Conservation (phyloP, 2,113 vertebrate species). For the Phrynosoma platyrhinos region DNA sequence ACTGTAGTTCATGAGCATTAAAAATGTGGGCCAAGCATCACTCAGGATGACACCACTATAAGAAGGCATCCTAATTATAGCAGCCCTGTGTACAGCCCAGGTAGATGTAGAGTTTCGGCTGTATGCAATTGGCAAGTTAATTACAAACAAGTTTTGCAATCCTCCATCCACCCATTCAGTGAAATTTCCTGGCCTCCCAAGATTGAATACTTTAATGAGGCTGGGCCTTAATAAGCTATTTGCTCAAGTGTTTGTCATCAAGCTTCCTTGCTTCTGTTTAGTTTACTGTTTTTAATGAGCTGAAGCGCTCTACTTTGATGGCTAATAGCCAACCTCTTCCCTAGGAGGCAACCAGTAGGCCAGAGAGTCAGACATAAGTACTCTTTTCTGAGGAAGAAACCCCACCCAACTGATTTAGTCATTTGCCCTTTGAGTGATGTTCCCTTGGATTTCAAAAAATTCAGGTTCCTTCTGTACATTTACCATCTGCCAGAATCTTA, state of each 20-base stretch:
- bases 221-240: constrained; percentile 31
- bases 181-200: constrained; percentile 35
- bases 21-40: constrained; percentile 9
- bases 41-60: constrained; percentile 37
- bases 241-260: constrained; percentile 34
- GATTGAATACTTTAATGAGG: constrained; percentile 21
- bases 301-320: constrained; percentile 1
- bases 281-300: constrained; percentile 32
- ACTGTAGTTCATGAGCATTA: neutral
- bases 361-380: neutral
- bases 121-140: constrained; percentile 41
- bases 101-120: constrained; percentile 27
- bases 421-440: neutral
- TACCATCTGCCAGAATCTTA: neutral
- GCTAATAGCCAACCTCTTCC: neutral
- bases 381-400: neutral
- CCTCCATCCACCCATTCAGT: neutral
- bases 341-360: neutral
- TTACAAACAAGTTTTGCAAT: neutral
- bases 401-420: fast-evolving
- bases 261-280: constrained; percentile 22
- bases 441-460: neutral
- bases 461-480: neutral
- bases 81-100: neutral
- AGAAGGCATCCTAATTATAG: neutral